These are phyloP conservation scores for Mamestra brassicae DNA, from an alignment of 2,888 invertebrate genomes.

Conservation along the genomic window DNA sequence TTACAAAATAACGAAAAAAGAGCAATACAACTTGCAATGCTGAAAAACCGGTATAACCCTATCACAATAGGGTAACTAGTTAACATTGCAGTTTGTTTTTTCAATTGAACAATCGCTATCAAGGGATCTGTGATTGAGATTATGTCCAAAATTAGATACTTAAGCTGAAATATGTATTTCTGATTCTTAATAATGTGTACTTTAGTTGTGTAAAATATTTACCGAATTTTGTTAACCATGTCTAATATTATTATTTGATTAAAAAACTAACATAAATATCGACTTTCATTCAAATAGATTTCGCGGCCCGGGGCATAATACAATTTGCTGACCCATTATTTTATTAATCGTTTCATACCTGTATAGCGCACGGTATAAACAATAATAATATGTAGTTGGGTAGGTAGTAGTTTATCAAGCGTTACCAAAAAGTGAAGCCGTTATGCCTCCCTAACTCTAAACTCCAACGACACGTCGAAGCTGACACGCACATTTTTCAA, in stretches of 20 bases:
- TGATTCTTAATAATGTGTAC: slow-evolving; percentile 13
- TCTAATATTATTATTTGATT: slow-evolving; percentile 50
- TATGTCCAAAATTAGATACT: slow-evolving; percentile 34
- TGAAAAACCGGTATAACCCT: not conserved
- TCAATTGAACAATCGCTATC: not conserved
- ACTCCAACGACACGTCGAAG: no score
- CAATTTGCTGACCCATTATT: no score
- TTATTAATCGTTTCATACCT: no score
- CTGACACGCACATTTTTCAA: no score
- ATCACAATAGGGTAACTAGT: not conserved
- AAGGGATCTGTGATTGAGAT: slow-evolving; percentile 55
- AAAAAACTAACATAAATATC: slow-evolving; percentile 44
- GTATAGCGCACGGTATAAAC: no score
- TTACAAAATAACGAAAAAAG: not conserved
- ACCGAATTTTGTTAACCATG: slow-evolving; percentile 45
- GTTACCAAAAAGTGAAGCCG: no score
- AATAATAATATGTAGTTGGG: no score
- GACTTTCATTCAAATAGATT: slow-evolving; percentile 25
- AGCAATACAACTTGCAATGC: not conserved
- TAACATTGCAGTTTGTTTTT: slow-evolving; percentile 7
- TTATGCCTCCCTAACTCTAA: no score
- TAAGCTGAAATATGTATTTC: slow-evolving; percentile 38
- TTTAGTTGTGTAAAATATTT: slow-evolving; percentile 44
- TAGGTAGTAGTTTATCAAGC: no score
- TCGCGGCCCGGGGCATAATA: not conserved